These are phyloP conservation scores for Drosophila rufa DNA, from an alignment of 1,140 invertebrate genomes.

Conservation along the genomic window DNA sequence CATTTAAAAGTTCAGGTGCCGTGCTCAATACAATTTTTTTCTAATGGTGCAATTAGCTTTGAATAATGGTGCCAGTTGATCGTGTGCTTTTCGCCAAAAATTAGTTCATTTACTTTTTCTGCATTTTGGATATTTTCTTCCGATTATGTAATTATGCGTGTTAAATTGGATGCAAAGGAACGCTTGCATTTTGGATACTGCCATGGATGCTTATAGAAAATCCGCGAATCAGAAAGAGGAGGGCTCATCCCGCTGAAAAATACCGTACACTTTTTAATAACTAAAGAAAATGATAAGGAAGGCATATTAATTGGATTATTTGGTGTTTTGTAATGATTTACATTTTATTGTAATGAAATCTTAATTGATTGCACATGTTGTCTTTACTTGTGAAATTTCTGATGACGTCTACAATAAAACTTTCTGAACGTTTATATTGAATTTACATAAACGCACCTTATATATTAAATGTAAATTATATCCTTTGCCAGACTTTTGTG, in stretches of 20 bases:
- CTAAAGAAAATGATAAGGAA: slow-evolving; percentile 1
- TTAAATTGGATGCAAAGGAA: slow-evolving; percentile 7
- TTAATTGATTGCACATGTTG: background rate
- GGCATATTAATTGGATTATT: background rate
- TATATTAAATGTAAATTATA: background rate
- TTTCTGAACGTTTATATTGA: background rate
- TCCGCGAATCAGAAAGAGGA: slow-evolving; percentile 13
- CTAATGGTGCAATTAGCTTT: slow-evolving; percentile 16
- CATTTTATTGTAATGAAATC: too few species aligned
- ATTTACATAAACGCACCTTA: background rate
- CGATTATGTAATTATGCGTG: slow-evolving; percentile 27
- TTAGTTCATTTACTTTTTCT: slow-evolving; percentile 26
- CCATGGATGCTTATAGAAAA: slow-evolving; percentile 15
- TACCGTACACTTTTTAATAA: slow-evolving; percentile 18
- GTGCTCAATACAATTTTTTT: slow-evolving; percentile 6
- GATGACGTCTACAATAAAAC: background rate
- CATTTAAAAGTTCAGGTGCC: slow-evolving; percentile 17
- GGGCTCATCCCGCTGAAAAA: slow-evolving; percentile 29
- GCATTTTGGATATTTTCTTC: slow-evolving; percentile 18
- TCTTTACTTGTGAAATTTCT: background rate
- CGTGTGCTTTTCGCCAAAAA: slow-evolving; percentile 3
- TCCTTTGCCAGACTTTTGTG: background rate
- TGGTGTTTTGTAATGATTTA: background rate
- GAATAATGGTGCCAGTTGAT: slow-evolving; percentile 19
- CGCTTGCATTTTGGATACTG: slow-evolving; percentile 15